Base-by-base conservation (phyloP, 1,140 invertebrate species). In the Meloidogyne floridensis region DNA sequence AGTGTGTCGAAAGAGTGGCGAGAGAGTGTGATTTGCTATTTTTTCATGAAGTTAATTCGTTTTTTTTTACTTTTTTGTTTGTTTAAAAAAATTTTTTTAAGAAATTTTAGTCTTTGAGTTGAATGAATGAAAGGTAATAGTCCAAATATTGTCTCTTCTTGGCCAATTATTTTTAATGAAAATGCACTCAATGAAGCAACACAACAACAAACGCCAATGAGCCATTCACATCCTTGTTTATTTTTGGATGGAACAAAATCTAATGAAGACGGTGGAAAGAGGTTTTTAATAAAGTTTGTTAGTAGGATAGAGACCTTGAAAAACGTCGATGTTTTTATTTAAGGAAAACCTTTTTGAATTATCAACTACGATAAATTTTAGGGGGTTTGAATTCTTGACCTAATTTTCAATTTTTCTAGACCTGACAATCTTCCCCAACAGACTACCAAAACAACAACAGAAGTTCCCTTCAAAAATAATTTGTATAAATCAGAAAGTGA, bases 111-210 rank as follows among this genome's bases (percentile, higher is more conserved):
- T 7, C 43, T 20, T 20, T 20, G 20, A 20, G 56, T 59, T 59
- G 5, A 65, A n/a, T n/a, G 6, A 47, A 65, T 65, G 59, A 65
- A 65, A n/a, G 7, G 15, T 0, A 65, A 51, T 2, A 72, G 10
- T 42, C 0, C 42, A 11, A 71, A 79, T n/a, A 79, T 79, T 32
- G 20, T 32, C 6, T 69, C 65, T 72, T 79, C 77, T 5, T 79
- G 77, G 65, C 77, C 77, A 69, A 18, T 53, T 9, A 79, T 79
- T 79, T 11, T 77, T n/a, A 53, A 79, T n/a, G 77, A 79, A 32
- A 65, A 80, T 2, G 47, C 80, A 2, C 32, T 43, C 73, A 20
- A 59, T 20, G 80, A 42, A 6, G 43, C 54, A 47, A 75, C 43
- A 51, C 53, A 71, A 47, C 47, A 47, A 47, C 4, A 47, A 47